Conservation (phyloP, 2,797 vertebrate genomes). For the Astyanax mexicanus region DNA sequence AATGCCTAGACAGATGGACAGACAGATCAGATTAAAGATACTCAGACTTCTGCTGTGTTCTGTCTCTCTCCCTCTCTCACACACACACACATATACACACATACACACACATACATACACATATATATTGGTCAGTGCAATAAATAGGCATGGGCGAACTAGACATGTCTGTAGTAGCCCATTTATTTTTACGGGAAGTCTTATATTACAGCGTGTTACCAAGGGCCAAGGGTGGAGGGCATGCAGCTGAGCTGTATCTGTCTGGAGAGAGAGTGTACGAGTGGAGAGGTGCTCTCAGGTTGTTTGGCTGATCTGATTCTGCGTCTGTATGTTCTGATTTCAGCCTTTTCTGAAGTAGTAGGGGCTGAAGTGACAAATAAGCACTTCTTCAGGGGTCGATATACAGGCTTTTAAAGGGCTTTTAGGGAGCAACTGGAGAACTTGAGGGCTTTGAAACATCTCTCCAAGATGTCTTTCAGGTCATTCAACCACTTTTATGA, state of each 20-base stretch:
- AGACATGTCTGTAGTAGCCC: conserved; percentile 58
- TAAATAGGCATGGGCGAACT: conserved; percentile 76
- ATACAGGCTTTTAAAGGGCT: conserved; percentile 55
- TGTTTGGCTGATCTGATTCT: too few relatives aligned
- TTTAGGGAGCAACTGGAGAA: conserved; percentile 64
- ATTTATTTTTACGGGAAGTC: conserved; percentile 42
- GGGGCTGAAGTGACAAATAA: conserved; percentile 67
- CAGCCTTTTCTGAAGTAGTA: too few relatives aligned
- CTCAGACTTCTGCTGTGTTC: conserved; percentile 47
- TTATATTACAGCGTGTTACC: conserved; percentile 50
- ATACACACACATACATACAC: conserved; percentile 65
- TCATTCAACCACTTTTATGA: neutral
- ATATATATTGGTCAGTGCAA: conserved; percentile 62
- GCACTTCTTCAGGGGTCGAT: conserved; percentile 75
- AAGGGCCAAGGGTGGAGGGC: conserved; percentile 3
- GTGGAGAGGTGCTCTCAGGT: neutral
- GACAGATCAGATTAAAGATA: conserved; percentile 77
- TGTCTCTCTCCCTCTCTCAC: conserved; percentile 56
- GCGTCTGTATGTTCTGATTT: conserved; percentile 53
- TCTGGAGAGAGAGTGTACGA: neutral
- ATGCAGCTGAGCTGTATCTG: conserved; percentile 13
- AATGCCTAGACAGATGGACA: conserved; percentile 68
- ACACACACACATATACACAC: conserved; percentile 66
- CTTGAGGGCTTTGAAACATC: neutral
- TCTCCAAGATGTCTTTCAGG: conserved; percentile 2